Conservation (phyloP, 2,113 vertebrate genomes). For the Micromys minutus region DNA sequence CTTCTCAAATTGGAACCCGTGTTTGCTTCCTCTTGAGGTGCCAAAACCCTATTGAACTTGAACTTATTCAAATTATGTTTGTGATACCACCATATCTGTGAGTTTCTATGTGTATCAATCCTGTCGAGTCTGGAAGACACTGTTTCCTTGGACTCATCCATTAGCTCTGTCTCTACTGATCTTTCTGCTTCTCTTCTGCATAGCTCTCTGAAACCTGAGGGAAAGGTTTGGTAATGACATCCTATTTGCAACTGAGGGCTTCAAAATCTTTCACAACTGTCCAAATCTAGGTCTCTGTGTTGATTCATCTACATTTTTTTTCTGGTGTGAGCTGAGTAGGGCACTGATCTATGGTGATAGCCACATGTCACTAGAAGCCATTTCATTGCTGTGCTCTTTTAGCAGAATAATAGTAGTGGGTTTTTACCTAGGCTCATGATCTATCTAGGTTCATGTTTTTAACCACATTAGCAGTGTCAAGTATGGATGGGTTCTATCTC, state of each 20-base stretch:
- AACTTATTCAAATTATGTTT: not conserved
- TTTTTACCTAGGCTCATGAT: not conserved
- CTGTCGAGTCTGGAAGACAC: not conserved
- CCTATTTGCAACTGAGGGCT: no score
- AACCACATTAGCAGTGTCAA: not conserved
- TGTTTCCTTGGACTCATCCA: not conserved
- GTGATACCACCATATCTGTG: not conserved
- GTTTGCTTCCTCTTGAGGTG: not conserved
- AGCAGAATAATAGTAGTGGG: not conserved
- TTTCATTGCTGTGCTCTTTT: not conserved
- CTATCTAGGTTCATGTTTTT: not conserved
- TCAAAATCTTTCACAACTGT: no score
- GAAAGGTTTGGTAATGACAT: accelerated
- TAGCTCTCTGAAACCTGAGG: not conserved
- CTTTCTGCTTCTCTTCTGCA: not conserved
- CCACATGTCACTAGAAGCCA: not conserved
- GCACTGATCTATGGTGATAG: not conserved
- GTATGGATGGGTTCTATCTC: not conserved
- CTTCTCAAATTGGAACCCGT: not conserved
- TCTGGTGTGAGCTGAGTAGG: not conserved
- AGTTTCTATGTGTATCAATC: not conserved
- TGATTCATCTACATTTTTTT: not conserved
- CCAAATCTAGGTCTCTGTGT: not conserved
- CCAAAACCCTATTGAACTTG: not conserved
- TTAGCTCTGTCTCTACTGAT: not conserved